Conservation (phyloP, 2,888 invertebrate species). For the Dolomedes plantarius region DNA sequence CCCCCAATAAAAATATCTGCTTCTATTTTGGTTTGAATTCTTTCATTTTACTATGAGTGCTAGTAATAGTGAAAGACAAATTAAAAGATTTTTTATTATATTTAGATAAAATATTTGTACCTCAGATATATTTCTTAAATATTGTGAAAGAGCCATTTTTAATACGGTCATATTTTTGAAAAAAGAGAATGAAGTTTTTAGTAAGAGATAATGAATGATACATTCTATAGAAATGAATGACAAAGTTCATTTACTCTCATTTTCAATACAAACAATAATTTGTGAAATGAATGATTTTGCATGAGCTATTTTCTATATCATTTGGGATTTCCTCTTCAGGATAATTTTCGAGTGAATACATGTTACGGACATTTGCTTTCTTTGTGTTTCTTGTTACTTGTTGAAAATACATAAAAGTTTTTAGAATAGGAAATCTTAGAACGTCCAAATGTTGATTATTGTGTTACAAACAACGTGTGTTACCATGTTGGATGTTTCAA, state of each 20-base stretch:
- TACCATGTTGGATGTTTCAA: constrained; percentile 40
- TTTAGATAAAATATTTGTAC: constrained; percentile 69
- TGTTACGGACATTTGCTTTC: background rate
- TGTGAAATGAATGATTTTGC: no score
- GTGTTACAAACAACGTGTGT: constrained; percentile 38
- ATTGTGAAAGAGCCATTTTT: constrained; percentile 54
- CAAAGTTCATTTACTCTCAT: background rate
- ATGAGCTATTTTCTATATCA: background rate
- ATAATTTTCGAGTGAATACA: background rate
- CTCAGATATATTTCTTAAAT: constrained; percentile 54
- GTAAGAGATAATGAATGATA: constrained; percentile 17
- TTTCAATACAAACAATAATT: background rate
- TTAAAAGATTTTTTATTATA: constrained; percentile 60
- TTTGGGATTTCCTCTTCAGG: background rate
- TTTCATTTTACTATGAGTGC: constrained; percentile 24
- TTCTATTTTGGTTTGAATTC: constrained; percentile 26
- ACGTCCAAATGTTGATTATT: constrained; percentile 57
- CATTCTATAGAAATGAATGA: constrained; percentile 5
- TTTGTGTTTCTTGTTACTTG: constrained; percentile 30
- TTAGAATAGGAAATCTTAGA: constrained; percentile 24
- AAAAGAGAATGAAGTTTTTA: constrained; percentile 53
- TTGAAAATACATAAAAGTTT: constrained; percentile 10
- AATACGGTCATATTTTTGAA: constrained; percentile 66
- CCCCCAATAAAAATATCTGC: constrained; percentile 28
- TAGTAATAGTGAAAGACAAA: constrained; percentile 41